Conservation (phyloP, 2,888 invertebrate genomes). For the Lissocephala sabroskyi region DNA sequence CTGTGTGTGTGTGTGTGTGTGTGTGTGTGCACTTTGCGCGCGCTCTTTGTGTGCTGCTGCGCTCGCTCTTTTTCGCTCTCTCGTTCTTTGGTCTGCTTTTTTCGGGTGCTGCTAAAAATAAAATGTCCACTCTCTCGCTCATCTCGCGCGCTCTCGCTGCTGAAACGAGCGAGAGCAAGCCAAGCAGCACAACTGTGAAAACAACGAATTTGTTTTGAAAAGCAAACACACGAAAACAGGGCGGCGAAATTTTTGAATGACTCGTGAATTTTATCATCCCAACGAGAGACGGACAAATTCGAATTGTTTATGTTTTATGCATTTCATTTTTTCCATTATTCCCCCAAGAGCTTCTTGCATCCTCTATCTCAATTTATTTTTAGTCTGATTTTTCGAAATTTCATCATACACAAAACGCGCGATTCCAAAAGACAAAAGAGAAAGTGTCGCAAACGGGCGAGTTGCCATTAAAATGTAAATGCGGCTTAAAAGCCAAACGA, state of each 20-base stretch:
- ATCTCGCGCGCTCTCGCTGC: constrained; percentile 37
- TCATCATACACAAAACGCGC: background rate
- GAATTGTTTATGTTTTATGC: background rate
- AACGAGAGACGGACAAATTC: constrained; percentile 7
- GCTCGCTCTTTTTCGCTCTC: constrained; percentile 28
- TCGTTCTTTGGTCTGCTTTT: background rate
- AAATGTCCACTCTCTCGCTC: constrained; percentile 32
- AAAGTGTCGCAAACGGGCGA: constrained; percentile 44
- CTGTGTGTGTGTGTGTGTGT: constrained; percentile 27
- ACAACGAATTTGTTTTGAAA: constrained; percentile 35
- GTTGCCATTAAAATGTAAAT: constrained; percentile 41
- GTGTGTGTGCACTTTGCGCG: constrained; percentile 56
- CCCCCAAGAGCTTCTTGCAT: no score
- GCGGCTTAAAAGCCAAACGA: constrained; percentile 33
- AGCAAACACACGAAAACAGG: constrained; percentile 15
- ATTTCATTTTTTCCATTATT: no score
- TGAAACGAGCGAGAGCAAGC: constrained; percentile 20
- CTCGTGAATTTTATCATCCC: constrained; percentile 2
- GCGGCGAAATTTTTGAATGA: background rate
- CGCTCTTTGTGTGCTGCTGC: constrained; percentile 29
- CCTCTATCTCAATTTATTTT: constrained; percentile 24
- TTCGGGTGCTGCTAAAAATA: constrained; percentile 11
- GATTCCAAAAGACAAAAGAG: constrained; percentile 37
- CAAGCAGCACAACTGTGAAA: constrained; percentile 31
- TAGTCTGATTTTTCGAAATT: constrained; percentile 3